A percentile compares a stretch with the other conserved stretches of the same genome.
phyloP scores from a whole-genome alignment of 2,888 invertebrate species.

The Cheilosia soror region DNA sequence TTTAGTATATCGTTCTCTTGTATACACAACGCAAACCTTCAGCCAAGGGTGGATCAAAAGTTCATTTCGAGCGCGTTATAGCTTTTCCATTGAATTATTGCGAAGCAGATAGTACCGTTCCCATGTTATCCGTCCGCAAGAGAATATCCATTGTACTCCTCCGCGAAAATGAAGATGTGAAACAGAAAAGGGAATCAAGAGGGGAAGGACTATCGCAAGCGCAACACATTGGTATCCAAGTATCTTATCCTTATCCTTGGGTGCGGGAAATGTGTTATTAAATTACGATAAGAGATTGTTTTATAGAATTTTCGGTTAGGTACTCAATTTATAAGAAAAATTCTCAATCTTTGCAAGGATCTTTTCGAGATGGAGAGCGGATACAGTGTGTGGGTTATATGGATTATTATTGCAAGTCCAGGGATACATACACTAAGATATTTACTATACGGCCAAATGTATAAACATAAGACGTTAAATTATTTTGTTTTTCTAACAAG shows the following conservation, averaged over 20 bases:
- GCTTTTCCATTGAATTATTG: slow-evolving; percentile 44
- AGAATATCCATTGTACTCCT: slow-evolving; percentile 9
- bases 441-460: background rate
- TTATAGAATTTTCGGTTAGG: slow-evolving; percentile 51
- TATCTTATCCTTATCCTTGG: background rate
- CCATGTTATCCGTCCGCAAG: background rate
- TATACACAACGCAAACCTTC: background rate
- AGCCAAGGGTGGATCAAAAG: slow-evolving; percentile 16
- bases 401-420: background rate
- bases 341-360: slow-evolving; percentile 5
- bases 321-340: slow-evolving; percentile 40
- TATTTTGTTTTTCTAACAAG: too few relatives aligned
- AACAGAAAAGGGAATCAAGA: slow-evolving; percentile 16
- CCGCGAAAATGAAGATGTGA: background rate
- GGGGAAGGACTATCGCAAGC: slow-evolving; percentile 2
- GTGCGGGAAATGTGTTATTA: slow-evolving; percentile 45
- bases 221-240: background rate
- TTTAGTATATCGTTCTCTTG: background rate
- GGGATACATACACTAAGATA: background rate
- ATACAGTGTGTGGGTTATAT: too few relatives aligned
- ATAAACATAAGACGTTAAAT: background rate
- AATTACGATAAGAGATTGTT: slow-evolving; percentile 60
- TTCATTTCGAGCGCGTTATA: slow-evolving; percentile 23
- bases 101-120: slow-evolving; percentile 20
- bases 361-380: background rate